phyloP scores from a whole-genome alignment of 2,797 vertebrate genomes.

The Calcarius lapponicus region DNA sequence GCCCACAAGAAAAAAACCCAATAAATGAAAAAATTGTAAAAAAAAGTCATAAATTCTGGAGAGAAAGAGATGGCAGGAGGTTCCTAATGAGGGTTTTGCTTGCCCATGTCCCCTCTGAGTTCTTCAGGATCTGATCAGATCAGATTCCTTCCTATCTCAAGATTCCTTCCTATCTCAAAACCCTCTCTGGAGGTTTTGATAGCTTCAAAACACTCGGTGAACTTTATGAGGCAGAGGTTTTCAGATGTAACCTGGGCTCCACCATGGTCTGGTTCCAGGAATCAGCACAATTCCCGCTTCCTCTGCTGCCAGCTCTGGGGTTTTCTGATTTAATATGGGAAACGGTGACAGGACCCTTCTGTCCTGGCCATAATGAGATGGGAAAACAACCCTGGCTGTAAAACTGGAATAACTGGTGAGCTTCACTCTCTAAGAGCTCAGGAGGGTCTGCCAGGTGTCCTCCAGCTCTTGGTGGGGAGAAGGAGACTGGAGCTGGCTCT shows the following conservation, averaged over 20 bases:
- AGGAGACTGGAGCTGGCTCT: not conserved
- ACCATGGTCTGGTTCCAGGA: not conserved
- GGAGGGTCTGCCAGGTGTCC: not conserved
- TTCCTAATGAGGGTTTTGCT: accelerated
- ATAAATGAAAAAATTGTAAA: not conserved
- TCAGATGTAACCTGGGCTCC: not conserved
- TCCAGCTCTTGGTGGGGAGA: not conserved
- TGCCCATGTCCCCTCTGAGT: accelerated
- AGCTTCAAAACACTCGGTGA: not conserved
- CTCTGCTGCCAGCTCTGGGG: not conserved
- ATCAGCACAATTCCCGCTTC: not conserved
- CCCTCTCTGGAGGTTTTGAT: not conserved
- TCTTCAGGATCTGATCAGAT: not conserved
- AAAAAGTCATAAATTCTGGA: not conserved
- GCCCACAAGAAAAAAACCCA: accelerated
- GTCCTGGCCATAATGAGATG: not conserved
- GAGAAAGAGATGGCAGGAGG: not conserved
- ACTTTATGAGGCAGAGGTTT: not conserved
- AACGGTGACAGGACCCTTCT: not conserved
- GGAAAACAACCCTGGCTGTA: not conserved
- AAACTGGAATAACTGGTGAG: not conserved
- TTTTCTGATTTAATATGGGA: not conserved
- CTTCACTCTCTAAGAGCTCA: not conserved
- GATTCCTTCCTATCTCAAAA: not conserved
- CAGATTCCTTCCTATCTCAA: not conserved